Evolutionary conservation across 2,888 invertebrate species (phyloP).

Genomic region (Amiota minor): DNA sequence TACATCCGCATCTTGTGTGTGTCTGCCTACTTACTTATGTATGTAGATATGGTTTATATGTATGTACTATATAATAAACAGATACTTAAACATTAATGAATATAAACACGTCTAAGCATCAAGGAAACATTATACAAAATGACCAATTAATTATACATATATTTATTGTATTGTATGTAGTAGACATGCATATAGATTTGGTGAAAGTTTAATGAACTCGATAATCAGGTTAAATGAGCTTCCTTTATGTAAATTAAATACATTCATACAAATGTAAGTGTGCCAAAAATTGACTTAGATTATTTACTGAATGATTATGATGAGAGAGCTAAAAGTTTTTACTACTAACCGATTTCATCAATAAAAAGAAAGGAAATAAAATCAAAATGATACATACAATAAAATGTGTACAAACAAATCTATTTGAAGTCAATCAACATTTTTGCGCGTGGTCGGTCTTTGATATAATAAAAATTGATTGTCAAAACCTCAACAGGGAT

Average conservation of each 20-base stretch:
- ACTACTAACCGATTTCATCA: too few relatives aligned
- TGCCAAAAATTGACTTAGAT: too few relatives aligned
- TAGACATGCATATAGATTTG: slow-evolving; percentile 31
- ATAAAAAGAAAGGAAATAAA: too few relatives aligned
- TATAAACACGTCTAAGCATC: slow-evolving; percentile 48
- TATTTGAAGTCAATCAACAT: too few relatives aligned
- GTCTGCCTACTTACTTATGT: too few relatives aligned
- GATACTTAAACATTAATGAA: slow-evolving; percentile 44
- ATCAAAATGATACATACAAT: too few relatives aligned
- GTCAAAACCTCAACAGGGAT: slow-evolving; percentile 36
- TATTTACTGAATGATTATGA: too few relatives aligned
- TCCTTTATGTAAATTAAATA: slow-evolving; percentile 4
- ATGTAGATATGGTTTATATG: slow-evolving; percentile 22
- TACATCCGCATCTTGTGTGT: slow-evolving; percentile 9
- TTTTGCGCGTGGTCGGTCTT: slow-evolving; percentile 55
- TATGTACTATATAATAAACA: slow-evolving; percentile 38
- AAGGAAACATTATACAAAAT: slow-evolving; percentile 57
- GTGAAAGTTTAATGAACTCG: slow-evolving; percentile 54
- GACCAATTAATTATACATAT: slow-evolving; percentile 42
- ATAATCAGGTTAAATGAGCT: slow-evolving; percentile 50
- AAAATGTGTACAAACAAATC: too few relatives aligned
- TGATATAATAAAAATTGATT: slow-evolving; percentile 64
- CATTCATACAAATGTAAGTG: not conserved
- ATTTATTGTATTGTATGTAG: slow-evolving; percentile 24
- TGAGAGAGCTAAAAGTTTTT: too few relatives aligned